Evolutionary conservation across 1,140 invertebrate genomes (phyloP).

Genomic region (Drosophila teissieri): DNA sequence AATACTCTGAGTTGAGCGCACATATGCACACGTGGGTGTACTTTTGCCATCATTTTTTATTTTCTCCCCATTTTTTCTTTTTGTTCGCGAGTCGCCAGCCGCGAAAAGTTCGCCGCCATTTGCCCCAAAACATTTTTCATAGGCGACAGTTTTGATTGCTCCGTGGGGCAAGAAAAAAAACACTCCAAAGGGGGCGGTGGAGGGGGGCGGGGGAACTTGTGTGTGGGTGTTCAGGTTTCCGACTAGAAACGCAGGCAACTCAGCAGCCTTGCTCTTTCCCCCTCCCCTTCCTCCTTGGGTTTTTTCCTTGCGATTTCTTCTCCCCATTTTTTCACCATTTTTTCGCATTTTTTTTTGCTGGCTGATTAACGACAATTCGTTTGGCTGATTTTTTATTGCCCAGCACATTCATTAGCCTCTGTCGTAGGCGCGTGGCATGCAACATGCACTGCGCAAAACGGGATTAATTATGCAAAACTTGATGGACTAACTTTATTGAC

Average conservation of each 20-base stretch:
- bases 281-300: not conserved
- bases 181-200: conserved; percentile 2
- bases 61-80: conserved; percentile 4
- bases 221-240: conserved; percentile 32
- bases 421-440: conserved; percentile 75
- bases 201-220: conserved; percentile 6
- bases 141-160: conserved; percentile 81
- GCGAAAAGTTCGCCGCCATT: conserved; percentile 64
- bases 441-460: conserved; percentile 12
- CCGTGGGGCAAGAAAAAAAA: conserved; percentile 9
- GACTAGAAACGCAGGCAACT: conserved; percentile 22
- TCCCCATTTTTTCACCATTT: conserved; percentile 10
- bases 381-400: conserved; percentile 81
- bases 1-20: conserved; percentile 22
- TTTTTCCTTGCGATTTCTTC: conserved; percentile 6
- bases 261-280: not conserved
- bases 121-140: conserved; percentile 76
- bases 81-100: conserved; percentile 17
- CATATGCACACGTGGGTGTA: conserved; percentile 22
- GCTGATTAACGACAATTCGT: conserved; percentile 82
- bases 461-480: not conserved
- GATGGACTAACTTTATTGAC: too few species aligned
- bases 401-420: conserved; percentile 74
- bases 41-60: conserved; percentile 18
- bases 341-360: conserved; percentile 39